A percentile compares a stretch with the other conserved stretches of the same genome.
Conservation (phyloP, 2,888 invertebrate genomes). For the Rhagophthalmus giganteus region DNA sequence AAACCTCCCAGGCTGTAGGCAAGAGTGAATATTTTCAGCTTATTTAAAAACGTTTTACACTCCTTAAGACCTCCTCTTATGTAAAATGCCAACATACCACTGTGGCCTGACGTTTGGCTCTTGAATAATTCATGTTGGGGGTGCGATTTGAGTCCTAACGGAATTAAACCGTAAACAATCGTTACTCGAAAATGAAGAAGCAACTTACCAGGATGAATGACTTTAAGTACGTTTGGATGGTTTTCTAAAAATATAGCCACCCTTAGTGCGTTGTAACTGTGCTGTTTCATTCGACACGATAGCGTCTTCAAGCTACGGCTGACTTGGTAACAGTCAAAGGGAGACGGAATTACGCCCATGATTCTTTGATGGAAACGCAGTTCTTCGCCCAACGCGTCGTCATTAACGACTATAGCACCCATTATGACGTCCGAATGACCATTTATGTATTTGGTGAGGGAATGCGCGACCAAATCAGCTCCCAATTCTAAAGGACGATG, state of each 20-base stretch:
- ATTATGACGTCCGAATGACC: too few relatives aligned
- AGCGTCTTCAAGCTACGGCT: conserved; percentile 92
- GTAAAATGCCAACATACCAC: too few relatives aligned
- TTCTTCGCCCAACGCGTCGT: conserved; percentile 69
- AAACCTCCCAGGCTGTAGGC: too few relatives aligned
- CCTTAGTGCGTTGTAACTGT: conserved; percentile 74
- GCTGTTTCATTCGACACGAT: conserved; percentile 86
- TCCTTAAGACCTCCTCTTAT: too few relatives aligned
- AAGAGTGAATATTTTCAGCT: too few relatives aligned
- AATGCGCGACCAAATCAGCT: conserved; percentile 89
- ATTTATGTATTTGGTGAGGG: conserved; percentile 91
- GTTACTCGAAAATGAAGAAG: too few relatives aligned
- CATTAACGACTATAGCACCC: conserved; percentile 84
- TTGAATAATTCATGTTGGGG: too few relatives aligned
- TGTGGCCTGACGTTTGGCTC: too few relatives aligned
- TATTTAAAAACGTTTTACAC: too few relatives aligned
- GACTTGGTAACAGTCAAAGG: conserved; percentile 96
- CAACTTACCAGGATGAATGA: conserved; percentile 75
- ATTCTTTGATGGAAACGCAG: conserved; percentile 81
- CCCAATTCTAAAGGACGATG: conserved; percentile 90
- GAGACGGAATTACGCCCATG: conserved; percentile 88
- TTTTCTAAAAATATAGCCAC: conserved; percentile 80
- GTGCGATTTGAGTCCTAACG: too few relatives aligned
- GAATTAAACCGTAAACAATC: too few relatives aligned
- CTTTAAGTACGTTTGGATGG: too few relatives aligned